Base-by-base conservation (phyloP, 2,797 vertebrate genomes). In the Sparus aurata region DNA sequence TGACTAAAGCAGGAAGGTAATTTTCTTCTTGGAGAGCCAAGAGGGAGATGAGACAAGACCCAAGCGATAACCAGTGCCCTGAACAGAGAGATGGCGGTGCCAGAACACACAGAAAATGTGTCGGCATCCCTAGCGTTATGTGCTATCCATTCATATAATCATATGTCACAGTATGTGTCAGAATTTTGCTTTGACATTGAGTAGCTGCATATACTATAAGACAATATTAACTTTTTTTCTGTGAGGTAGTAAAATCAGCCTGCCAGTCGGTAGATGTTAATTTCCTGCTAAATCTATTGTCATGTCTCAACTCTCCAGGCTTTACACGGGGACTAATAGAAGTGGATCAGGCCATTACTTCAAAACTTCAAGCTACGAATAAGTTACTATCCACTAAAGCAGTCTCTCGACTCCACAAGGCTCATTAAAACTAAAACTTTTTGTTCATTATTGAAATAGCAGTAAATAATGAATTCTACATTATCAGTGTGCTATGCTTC, bases 361-460 rank as follows among this genome's bases (percentile, higher is more conserved):
- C 38, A 53, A 72, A 77, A 54, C 41, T 69, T 82, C 13, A 25
- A 60, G 41, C 66, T 60, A 59, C 74, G 46, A 70, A 58, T 73
- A 73, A 75, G 50, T 79, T 84, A 45, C 57, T 59, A 79, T 47
- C 83, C 55, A 63, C 30, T 41, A 78, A 83, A 82, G 73, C 16
- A 60, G 57, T 15, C 73, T 71, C 72, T 57, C 34, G 8, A 52
- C 65, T 82, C 68, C 69, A 82, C 65, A 71, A 69, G 41, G 66
- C 47, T 70, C 78, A 77, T 86, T 87, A 86, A 85, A 85, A 78
- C 54, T 45, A 38, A 73, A 75, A 81, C 41, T 73, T 83, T 82
- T 66, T 77, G 70, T 83, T 87, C 57, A 77, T 85, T 68, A 77
- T 78, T 83, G 43, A 83, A 83, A 69, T 62, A 71, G 62, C 50